Percentiles rank a stretch among this genome's conserved stretches.
Conservation (phyloP, 2,888 invertebrate genomes). For the Hypsopygia costalis region DNA sequence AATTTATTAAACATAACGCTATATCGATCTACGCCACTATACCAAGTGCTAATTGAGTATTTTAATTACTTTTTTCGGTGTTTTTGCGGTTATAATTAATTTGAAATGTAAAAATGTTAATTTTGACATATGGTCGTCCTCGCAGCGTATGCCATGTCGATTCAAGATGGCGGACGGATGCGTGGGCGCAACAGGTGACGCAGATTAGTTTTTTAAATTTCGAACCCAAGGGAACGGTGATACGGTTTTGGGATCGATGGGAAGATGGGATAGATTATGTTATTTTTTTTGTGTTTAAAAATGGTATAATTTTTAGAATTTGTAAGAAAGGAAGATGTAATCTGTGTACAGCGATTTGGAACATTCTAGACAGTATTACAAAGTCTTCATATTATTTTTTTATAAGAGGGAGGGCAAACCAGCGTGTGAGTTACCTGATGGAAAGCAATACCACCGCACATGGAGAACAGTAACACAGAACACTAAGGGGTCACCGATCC, state of each 20-base stretch:
- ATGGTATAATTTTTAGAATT: background rate
- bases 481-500: too few relatives aligned
- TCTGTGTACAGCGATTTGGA: too few relatives aligned
- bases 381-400: too few relatives aligned
- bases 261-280: conserved; percentile 33
- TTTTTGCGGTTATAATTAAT: conserved; percentile 31
- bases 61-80: conserved; percentile 15
- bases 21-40: too few relatives aligned
- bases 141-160: conserved; percentile 37
- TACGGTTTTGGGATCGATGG: conserved; percentile 59
- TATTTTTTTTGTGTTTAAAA: background rate
- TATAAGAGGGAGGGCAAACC: too few relatives aligned
- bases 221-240: conserved; percentile 46
- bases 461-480: too few relatives aligned
- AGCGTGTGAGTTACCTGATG: too few relatives aligned
- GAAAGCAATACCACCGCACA: too few relatives aligned
- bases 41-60: conserved; percentile 15
- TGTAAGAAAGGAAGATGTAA: background rate
- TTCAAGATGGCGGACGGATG: conserved; percentile 63
- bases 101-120: conserved; percentile 55
- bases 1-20: too few relatives aligned
- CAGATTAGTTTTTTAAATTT: conserved; percentile 42
- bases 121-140: conserved; percentile 70
- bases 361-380: too few relatives aligned
- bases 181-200: conserved; percentile 72